Evolutionary conservation across 2,113 vertebrate species (phyloP).

Genomic region (Columbina picui): DNA sequence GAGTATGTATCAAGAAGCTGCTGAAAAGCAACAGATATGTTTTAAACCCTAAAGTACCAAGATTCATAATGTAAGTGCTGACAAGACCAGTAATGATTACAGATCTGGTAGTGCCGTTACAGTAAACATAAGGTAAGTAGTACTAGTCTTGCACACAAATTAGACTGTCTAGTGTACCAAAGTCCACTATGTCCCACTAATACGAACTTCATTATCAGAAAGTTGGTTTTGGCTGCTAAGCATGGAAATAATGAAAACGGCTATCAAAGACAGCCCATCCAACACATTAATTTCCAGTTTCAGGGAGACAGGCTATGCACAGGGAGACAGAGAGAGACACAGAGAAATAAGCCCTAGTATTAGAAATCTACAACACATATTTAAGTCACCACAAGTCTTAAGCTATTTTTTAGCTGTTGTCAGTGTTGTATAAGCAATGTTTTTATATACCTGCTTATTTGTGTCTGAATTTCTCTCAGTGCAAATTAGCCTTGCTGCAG

Average conservation of each 20-base stretch:
- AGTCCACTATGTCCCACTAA: neutral
- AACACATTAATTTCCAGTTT: slow-evolving; percentile 29
- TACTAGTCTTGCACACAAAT: neutral
- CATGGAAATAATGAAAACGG: slow-evolving; percentile 31
- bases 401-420: neutral
- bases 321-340: neutral
- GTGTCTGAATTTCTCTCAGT: neutral
- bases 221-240: neutral
- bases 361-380: neutral
- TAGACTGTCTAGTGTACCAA: neutral
- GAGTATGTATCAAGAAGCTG: neutral
- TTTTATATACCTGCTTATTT: neutral
- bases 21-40: neutral
- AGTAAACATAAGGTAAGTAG: neutral
- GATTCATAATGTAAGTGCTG: neutral
- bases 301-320: neutral
- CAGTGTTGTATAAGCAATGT: neutral
- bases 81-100: neutral
- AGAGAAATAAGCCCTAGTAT: neutral
- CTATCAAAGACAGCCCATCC: slow-evolving; percentile 33
- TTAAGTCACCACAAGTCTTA: slow-evolving; percentile 1
- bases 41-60: neutral
- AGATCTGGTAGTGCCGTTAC: neutral
- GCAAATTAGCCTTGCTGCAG: neutral
- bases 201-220: slow-evolving; percentile 48